Percentiles rank a stretch among this genome's conserved stretches.
Evolutionary conservation across 2,888 invertebrate genomes (phyloP).

Genomic region (Cecidostiba fungosa): DNA sequence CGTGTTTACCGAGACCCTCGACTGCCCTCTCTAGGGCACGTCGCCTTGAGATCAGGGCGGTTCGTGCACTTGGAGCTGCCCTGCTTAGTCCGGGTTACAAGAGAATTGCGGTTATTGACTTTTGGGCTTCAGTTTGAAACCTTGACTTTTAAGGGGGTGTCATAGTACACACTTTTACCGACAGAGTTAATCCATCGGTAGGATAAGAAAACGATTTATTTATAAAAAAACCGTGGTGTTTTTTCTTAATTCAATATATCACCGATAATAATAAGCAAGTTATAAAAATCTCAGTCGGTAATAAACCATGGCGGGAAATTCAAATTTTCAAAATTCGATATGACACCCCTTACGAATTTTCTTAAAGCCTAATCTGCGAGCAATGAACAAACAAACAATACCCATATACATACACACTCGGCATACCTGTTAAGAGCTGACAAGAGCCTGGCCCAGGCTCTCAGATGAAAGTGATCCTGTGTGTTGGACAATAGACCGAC

Average conservation of each 20-base stretch:
- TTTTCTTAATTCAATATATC: too few species aligned
- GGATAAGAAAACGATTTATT: too few species aligned
- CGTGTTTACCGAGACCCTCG: conserved; percentile 93
- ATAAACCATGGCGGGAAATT: not conserved
- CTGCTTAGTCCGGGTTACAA: conserved; percentile 46
- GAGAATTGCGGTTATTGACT: not conserved
- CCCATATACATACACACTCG: not conserved
- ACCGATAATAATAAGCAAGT: too few species aligned
- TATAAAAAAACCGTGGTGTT: too few species aligned
- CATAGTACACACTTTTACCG: not conserved
- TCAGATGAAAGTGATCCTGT: conserved; percentile 71
- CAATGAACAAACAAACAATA: not conserved
- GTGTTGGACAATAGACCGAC: conserved; percentile 87
- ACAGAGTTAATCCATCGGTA: too few species aligned
- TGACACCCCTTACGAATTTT: too few species aligned
- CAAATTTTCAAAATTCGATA: not conserved
- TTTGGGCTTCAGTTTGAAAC: not conserved
- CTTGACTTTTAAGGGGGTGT: not conserved
- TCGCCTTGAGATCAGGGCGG: conserved; percentile 85
- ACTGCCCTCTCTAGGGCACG: conserved; percentile 91
- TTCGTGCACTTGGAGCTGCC: conserved; percentile 83
- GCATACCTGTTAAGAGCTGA: conserved; percentile 66
- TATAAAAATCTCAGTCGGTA: too few species aligned
- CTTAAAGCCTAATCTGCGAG: too few species aligned
- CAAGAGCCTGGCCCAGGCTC: conserved; percentile 75